Conservation (phyloP, 2,797 vertebrate species). For the Macropodus opercularis region DNA sequence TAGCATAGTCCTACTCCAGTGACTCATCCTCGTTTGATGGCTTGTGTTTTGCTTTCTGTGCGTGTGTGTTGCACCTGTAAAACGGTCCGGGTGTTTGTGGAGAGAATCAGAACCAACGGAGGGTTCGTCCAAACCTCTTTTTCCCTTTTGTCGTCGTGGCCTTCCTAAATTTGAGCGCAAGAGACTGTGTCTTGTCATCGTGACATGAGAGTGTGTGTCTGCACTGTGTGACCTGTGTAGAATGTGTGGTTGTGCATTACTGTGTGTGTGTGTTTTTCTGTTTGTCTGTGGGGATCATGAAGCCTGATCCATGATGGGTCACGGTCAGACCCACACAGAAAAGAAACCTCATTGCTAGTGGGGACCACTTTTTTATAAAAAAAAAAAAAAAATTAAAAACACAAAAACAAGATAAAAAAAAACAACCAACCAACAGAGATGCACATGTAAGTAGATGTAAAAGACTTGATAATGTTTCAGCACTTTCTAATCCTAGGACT, state of each 20-base stretch:
- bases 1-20: constrained; percentile 69
- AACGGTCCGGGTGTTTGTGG: constrained; percentile 43
- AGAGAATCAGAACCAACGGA: constrained; percentile 42
- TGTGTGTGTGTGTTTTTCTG: constrained; percentile 33
- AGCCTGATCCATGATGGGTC: constrained; percentile 69
- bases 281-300: constrained; percentile 71
- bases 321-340: constrained; percentile 68
- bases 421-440: constrained; percentile 77
- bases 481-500: constrained; percentile 83
- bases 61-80: constrained; percentile 43
- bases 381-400: constrained; percentile 31
- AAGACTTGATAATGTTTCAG: constrained; percentile 86
- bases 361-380: constrained; percentile 83
- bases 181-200: constrained; percentile 15
- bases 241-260: constrained; percentile 21
- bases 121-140: constrained; percentile 25
- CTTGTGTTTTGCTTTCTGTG: constrained; percentile 49
- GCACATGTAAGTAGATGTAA: constrained; percentile 84
- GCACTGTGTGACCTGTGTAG: constrained; percentile 32
- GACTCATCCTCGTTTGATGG: constrained; percentile 42
- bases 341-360: constrained; percentile 79
- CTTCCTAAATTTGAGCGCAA: constrained; percentile 54
- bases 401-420: constrained; percentile 21
- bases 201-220: constrained; percentile 4
- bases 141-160: constrained; percentile 48